Conservation (phyloP, 1,140 invertebrate species). For the Potamilus streckersoni region DNA sequence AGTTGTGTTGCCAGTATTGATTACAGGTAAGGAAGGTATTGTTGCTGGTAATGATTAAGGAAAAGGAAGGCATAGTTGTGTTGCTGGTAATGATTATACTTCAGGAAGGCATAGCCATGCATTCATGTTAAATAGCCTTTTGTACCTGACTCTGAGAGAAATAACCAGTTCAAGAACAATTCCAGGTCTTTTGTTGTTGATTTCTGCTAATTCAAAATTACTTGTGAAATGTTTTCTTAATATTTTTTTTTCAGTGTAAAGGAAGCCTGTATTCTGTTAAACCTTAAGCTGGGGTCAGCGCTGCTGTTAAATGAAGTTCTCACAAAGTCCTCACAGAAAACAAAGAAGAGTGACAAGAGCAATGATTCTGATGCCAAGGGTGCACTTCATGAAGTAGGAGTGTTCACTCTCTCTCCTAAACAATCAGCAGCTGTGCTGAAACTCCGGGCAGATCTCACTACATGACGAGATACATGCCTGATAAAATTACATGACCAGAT, state of each 20-base stretch:
- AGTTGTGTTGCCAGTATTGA: no score
- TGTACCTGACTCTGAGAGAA: no score
- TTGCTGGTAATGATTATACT: no score
- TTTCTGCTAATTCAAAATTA: no score
- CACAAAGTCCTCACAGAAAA: slow-evolving; percentile 50
- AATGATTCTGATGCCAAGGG: slow-evolving; percentile 61
- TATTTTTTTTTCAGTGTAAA: slow-evolving; percentile 75
- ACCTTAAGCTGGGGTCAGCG: slow-evolving; percentile 80
- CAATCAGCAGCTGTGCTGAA: slow-evolving; percentile 23
- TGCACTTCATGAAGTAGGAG: slow-evolving; percentile 76
- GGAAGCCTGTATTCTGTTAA: slow-evolving; percentile 83
- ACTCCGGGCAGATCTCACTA: slow-evolving; percentile 18
- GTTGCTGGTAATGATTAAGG: no score
- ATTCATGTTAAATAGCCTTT: no score
- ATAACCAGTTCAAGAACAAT: no score
- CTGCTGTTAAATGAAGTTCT: slow-evolving; percentile 79
- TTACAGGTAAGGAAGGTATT: no score
- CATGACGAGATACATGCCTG: neutral
- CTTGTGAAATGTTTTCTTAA: neutral
- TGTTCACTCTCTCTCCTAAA: slow-evolving; percentile 72
- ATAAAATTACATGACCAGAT: slow-evolving; percentile 10
- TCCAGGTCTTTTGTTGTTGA: no score
- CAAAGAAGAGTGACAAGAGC: slow-evolving; percentile 60
- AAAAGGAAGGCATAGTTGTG: no score
- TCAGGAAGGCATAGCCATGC: no score